These are phyloP conservation scores for Gambusia affinis DNA, from an alignment of 2,113 vertebrate species.

Conservation along the genomic window DNA sequence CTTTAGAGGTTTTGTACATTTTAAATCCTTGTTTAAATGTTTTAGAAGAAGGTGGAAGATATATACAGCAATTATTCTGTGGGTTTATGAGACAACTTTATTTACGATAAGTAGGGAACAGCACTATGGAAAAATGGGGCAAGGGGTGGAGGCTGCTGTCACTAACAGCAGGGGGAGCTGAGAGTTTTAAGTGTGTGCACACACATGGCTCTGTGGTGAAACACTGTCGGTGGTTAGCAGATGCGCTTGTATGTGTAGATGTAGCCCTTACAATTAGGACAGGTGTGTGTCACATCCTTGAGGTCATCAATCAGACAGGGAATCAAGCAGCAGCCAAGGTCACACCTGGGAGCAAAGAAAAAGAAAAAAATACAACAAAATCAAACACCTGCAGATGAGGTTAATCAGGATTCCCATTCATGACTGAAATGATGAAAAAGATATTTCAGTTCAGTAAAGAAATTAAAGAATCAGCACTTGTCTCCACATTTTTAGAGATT, in stretches of 20 bases:
- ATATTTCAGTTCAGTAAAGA: too few relatives aligned
- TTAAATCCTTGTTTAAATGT: constrained; percentile 50
- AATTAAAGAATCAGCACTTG: too few relatives aligned
- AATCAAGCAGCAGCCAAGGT: constrained; percentile 96
- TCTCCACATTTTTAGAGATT: background rate
- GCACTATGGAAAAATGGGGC: constrained; percentile 60
- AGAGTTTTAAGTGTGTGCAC: constrained; percentile 44
- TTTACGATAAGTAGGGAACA: constrained; percentile 53
- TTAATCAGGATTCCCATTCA: background rate
- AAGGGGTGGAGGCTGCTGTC: constrained; percentile 6
- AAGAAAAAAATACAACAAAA: background rate
- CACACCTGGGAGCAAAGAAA: constrained; percentile 83
- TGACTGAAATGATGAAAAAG: background rate
- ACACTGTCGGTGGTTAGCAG: constrained; percentile 84
- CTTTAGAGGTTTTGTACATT: constrained; percentile 47
- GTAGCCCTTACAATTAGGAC: constrained; percentile 97
- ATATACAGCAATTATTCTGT: constrained; percentile 62
- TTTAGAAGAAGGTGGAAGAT: constrained; percentile 41
- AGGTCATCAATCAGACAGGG: constrained; percentile 97
- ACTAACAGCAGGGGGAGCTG: constrained; percentile 59
- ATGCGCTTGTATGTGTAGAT: constrained; percentile 99
- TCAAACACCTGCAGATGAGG: background rate
- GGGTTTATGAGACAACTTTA: constrained; percentile 56
- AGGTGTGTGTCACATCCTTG: constrained; percentile 98
- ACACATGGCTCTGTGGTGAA: constrained; percentile 56